Conservation (phyloP, 2,113 vertebrate species). For the Mormyrus lacerda region DNA sequence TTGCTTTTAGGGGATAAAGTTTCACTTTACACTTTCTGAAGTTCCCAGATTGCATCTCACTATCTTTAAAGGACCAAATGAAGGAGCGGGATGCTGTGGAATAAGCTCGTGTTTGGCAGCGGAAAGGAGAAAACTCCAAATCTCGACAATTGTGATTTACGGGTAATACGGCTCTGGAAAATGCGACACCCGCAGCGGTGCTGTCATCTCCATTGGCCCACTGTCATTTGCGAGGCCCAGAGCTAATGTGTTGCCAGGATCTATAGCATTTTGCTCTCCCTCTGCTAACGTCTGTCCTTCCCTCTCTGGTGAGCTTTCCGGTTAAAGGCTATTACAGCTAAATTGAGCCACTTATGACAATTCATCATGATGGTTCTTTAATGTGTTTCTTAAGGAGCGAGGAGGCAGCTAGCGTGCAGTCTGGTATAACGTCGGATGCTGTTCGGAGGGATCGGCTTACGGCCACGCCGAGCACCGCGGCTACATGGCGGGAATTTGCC, state of each 20-base stretch:
- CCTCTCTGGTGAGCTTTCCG: not conserved
- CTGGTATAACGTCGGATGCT: not conserved
- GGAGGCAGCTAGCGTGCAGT: not conserved
- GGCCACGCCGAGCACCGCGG: too few relatives aligned
- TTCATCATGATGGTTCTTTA: not conserved
- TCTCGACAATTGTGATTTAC: constrained; percentile 18
- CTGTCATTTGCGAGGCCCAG: constrained; percentile 33
- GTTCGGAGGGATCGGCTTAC: not conserved
- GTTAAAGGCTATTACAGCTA: not conserved
- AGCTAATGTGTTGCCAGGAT: constrained; percentile 36
- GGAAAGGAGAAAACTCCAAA: not conserved
- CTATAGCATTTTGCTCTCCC: constrained; percentile 9
- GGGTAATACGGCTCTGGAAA: constrained; percentile 21
- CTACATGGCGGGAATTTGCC: too few relatives aligned
- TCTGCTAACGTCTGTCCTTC: not conserved
- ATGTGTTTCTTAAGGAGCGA: not conserved
- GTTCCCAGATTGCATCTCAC: not conserved
- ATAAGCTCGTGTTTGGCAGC: not conserved
- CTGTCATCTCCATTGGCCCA: constrained; percentile 24
- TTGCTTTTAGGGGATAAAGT: not conserved
- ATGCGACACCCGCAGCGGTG: constrained; percentile 29
- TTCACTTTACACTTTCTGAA: not conserved
- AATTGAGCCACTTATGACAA: not conserved
- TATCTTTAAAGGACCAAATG: not conserved
- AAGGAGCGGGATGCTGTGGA: not conserved